phyloP scores from a whole-genome alignment of 2,113 vertebrate species.

The Xenopus borealis region DNA sequence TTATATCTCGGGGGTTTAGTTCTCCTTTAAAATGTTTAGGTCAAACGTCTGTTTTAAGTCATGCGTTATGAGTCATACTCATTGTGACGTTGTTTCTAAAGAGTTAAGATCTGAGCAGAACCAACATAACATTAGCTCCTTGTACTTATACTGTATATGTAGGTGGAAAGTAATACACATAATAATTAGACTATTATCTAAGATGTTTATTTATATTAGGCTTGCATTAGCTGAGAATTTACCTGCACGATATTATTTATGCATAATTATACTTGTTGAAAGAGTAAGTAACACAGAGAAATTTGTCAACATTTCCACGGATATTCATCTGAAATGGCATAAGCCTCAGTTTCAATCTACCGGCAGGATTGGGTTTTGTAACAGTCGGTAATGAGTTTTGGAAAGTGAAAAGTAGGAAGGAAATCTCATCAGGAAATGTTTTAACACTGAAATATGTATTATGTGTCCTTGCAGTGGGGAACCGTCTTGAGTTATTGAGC shows the following conservation, averaged over 20 bases:
- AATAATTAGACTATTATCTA: not conserved
- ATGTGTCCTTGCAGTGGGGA: slow-evolving; percentile 21
- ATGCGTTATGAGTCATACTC: no score
- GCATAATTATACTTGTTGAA: not conserved
- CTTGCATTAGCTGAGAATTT: not conserved
- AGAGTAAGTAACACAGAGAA: not conserved
- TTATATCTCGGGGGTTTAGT: no score
- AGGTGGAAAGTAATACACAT: not conserved
- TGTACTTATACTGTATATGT: no score
- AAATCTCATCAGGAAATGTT: slow-evolving; percentile 19
- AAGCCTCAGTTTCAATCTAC: not conserved
- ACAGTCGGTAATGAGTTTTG: slow-evolving; percentile 9
- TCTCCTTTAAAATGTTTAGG: no score
- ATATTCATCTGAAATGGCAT: not conserved
- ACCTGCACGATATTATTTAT: not conserved
- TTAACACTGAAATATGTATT: slow-evolving; percentile 15
- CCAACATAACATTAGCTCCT: no score
- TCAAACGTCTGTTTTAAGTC: no score
- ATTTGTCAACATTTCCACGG: not conserved
- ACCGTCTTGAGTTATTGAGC: slow-evolving; percentile 34
- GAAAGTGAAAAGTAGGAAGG: slow-evolving; percentile 22
- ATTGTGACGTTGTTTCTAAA: no score
- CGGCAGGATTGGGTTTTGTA: not conserved
- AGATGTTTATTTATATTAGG: not conserved
- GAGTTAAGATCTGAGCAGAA: no score